Evolutionary conservation across 1,140 invertebrate genomes (phyloP).

Genomic region (Bombus ignitus): DNA sequence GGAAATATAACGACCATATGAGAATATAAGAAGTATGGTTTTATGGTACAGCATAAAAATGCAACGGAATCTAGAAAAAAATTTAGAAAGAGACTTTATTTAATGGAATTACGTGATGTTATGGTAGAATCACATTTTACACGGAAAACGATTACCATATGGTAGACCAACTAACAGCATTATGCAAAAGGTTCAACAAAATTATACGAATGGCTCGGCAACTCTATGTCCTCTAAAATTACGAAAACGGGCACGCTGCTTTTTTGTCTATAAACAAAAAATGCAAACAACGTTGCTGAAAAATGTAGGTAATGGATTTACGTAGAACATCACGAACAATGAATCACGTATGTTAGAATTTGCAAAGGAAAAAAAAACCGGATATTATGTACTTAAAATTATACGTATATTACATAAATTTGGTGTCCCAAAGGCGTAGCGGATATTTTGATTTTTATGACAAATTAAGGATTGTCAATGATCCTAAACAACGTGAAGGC

Average conservation of each 20-base stretch:
- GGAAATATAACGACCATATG: too few relatives aligned
- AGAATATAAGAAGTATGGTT: neutral
- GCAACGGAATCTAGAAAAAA: neutral
- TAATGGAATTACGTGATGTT: neutral
- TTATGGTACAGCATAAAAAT: neutral
- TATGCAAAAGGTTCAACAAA: neutral
- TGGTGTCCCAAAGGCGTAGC: too few relatives aligned
- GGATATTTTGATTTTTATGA: too few relatives aligned
- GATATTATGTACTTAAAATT: neutral
- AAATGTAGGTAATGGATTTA: neutral
- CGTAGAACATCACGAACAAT: neutral
- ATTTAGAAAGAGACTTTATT: neutral
- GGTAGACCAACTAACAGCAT: neutral
- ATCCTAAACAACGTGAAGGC: too few relatives aligned
- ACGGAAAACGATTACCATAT: neutral
- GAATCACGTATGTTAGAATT: neutral
- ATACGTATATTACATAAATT: neutral
- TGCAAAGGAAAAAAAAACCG: neutral
- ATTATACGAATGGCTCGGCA: neutral
- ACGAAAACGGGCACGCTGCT: neutral
- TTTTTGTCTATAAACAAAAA: neutral
- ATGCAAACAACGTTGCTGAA: neutral
- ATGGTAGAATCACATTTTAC: neutral
- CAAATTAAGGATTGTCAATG: too few relatives aligned
- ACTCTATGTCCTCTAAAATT: neutral